A percentile compares a stretch with the other conserved stretches of the same genome.
These are phyloP conservation scores for Globodera ellingtonae DNA, from an alignment of 1,140 invertebrate species.

Conservation along the genomic window DNA sequence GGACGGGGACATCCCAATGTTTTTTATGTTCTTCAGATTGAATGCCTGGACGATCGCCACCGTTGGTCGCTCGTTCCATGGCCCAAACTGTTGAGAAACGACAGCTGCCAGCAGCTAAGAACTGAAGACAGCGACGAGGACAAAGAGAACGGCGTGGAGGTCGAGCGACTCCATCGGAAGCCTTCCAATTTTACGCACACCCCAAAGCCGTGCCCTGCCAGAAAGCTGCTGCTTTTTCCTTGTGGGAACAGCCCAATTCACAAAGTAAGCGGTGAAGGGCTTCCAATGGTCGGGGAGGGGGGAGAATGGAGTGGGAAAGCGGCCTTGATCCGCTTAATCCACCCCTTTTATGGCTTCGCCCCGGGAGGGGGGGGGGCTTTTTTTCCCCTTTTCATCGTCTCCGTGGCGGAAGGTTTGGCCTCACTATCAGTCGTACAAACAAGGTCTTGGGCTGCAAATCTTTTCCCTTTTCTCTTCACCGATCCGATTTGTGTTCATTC, in stretches of 20 bases:
- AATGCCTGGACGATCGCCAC: not conserved
- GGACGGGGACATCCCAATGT: too few species aligned
- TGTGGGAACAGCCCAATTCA: not conserved
- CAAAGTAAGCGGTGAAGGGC: not conserved
- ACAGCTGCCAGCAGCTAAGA: not conserved
- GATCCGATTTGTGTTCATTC: too few species aligned
- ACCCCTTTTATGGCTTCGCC: too few species aligned
- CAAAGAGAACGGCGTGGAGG: not conserved
- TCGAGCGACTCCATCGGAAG: not conserved
- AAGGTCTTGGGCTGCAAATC: too few species aligned
- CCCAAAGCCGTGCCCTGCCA: not conserved
- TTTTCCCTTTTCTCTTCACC: too few species aligned
- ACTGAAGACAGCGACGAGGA: not conserved
- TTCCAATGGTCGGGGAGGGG: too few species aligned
- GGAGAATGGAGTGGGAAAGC: too few species aligned
- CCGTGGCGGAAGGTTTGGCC: too few species aligned
- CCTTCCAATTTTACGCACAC: not conserved
- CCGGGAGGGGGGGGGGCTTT: too few species aligned
- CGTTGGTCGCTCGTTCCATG: not conserved
- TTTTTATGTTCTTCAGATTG: not conserved
- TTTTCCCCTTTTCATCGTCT: too few species aligned
- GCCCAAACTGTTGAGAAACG: not conserved
- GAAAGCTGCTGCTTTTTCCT: not conserved
- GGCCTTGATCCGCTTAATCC: too few species aligned
- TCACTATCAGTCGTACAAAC: too few species aligned